phyloP scores from a whole-genome alignment of 2,113 vertebrate species.

The sheep (Ovis aries) region ARS-UI_Ramb_v3.0 NC_056054.1:88789501-88790000 shows the following conservation, averaged over 20 bases:
- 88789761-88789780: neutral
- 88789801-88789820: no score
- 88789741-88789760: neutral
- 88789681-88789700: constrained; percentile 73
- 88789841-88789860: neutral
- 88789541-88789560: neutral
- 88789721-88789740: neutral
- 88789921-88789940: neutral
- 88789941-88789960: neutral
- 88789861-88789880: neutral
- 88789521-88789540: constrained; percentile 74
- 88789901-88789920: neutral
- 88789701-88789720: neutral
- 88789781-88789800: neutral
- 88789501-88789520: constrained; percentile 77
- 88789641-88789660: constrained; percentile 71
- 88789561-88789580: constrained; percentile 69
- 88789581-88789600: constrained; percentile 84
- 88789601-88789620: constrained; percentile 82
- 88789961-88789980: neutral
- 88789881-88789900: neutral
- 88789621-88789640: constrained; percentile 71
- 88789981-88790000: neutral
- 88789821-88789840: no score
- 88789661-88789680: constrained; percentile 85